Conservation (phyloP, 2,797 vertebrate species). For the Neopelma chrysocephalum region DNA sequence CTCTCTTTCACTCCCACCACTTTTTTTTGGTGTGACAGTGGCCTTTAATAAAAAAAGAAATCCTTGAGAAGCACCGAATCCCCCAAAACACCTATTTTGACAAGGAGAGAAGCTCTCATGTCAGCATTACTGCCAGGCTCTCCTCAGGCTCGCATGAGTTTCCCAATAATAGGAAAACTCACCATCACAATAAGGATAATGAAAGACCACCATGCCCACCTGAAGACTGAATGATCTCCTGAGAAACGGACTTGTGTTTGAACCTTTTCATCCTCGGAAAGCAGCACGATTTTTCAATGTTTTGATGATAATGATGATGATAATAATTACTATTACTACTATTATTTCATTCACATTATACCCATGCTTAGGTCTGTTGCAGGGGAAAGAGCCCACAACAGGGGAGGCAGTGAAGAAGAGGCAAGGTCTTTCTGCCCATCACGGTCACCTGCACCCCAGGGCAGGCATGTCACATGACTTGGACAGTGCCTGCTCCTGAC, state of each 20-base stretch:
- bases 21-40: background rate
- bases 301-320: background rate
- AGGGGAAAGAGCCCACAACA: background rate
- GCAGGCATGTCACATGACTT: accelerated
- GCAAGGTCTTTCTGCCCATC: background rate
- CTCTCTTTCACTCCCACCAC: background rate
- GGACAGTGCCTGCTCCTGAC: background rate
- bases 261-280: background rate
- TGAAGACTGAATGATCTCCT: background rate
- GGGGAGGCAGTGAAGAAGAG: background rate
- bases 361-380: background rate
- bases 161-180: background rate
- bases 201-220: background rate
- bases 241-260: background rate
- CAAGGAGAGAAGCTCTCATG: background rate
- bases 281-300: background rate
- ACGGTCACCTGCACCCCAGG: accelerated
- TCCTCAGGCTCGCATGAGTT: background rate
- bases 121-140: background rate
- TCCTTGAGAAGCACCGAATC: background rate
- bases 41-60: background rate
- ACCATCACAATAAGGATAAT: background rate
- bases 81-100: background rate
- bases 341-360: background rate
- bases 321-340: background rate